Conservation (phyloP, 2,113 vertebrate genomes). For the Turdus rufiventris region DNA sequence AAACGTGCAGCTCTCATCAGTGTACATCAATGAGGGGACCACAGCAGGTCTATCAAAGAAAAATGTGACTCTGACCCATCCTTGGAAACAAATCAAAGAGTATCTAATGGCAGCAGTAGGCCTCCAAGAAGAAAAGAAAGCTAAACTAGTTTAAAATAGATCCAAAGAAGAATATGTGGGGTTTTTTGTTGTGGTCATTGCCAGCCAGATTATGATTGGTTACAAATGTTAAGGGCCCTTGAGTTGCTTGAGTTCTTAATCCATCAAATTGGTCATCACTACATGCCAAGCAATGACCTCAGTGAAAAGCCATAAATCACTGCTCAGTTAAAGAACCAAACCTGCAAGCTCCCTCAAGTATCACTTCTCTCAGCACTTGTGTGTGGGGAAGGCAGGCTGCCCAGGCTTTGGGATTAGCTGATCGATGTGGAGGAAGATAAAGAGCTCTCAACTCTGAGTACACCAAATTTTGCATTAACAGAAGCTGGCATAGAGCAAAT, state of each 20-base stretch:
- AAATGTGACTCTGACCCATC: slow-evolving; percentile 44
- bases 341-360: neutral
- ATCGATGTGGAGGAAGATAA: neutral
- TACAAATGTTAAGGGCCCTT: slow-evolving; percentile 25
- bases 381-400: neutral
- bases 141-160: slow-evolving; percentile 30
- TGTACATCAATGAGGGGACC: neutral
- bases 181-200: neutral
- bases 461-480: neutral
- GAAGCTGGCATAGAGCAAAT: neutral
- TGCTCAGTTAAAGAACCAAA: neutral
- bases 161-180: neutral
- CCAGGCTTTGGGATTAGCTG: neutral
- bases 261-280: neutral
- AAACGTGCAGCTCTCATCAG: neutral
- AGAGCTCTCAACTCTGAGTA: neutral
- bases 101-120: neutral
- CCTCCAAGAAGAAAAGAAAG: slow-evolving; percentile 33
- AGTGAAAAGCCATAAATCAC: slow-evolving; percentile 33
- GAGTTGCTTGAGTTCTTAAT: slow-evolving; percentile 7
- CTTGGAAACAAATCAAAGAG: slow-evolving; percentile 44
- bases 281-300: slow-evolving; percentile 42
- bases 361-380: neutral
- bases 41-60: slow-evolving; percentile 23
- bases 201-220: slow-evolving; percentile 23